Percentiles rank a stretch among this genome's conserved stretches.
phyloP scores from a whole-genome alignment of 2,888 invertebrate genomes.

The Temnothorax ravouxi region DNA sequence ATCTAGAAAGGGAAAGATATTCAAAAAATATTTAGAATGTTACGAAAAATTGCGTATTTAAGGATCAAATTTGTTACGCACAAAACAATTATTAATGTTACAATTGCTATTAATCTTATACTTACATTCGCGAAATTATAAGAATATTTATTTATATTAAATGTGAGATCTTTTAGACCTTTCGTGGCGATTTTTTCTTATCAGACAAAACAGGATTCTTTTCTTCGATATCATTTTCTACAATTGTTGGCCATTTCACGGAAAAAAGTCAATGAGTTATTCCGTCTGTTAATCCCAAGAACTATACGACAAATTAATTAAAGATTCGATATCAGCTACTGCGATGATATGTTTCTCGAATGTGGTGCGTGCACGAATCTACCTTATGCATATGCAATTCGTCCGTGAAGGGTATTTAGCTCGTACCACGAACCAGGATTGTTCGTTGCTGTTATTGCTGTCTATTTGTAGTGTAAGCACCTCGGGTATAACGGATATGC shows the following conservation, averaged over 20 bases:
- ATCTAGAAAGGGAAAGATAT: no score
- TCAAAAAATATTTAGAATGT: no score
- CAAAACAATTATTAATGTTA: neutral
- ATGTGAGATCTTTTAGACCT: neutral
- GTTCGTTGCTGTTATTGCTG: constrained; percentile 6
- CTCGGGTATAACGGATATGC: neutral
- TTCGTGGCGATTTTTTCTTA: neutral
- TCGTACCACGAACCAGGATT: neutral
- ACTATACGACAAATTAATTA: constrained; percentile 10
- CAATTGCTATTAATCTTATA: neutral
- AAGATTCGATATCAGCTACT: neutral
- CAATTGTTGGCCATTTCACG: neutral
- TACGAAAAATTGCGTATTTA: no score
- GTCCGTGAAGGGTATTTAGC: constrained; percentile 22
- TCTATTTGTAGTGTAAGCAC: constrained; percentile 22
- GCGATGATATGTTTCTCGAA: constrained; percentile 37
- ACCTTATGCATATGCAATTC: constrained; percentile 35
- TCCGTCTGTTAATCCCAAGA: neutral
- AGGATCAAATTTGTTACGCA: neutral
- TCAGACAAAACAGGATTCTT: neutral
- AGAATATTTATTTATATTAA: neutral
- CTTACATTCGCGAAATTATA: neutral
- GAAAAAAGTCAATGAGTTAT: neutral
- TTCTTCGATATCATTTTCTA: neutral
- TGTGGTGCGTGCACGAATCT: constrained; percentile 11